Evolutionary conservation across 1,140 invertebrate genomes (phyloP).

Genomic region (Scaptomyza graminum): DNA sequence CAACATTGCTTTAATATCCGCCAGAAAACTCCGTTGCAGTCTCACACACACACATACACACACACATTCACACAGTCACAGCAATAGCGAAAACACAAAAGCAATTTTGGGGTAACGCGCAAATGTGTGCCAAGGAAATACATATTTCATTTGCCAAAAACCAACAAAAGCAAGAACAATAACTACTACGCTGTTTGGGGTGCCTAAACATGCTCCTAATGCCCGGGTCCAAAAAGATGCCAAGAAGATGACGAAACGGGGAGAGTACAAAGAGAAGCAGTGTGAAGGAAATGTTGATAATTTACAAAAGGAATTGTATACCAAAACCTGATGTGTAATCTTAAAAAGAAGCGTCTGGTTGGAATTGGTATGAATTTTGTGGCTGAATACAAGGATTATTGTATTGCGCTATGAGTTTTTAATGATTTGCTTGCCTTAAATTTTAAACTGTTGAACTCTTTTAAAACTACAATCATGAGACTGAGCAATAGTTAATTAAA

Average conservation of each 20-base stretch:
- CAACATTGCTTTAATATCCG: slow-evolving; percentile 20
- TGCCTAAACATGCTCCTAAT: slow-evolving; percentile 59
- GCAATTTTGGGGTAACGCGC: slow-evolving; percentile 40
- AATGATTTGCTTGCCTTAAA: no score
- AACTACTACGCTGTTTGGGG: not conserved
- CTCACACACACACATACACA: no score
- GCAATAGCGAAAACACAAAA: slow-evolving; percentile 32
- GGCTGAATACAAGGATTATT: no score
- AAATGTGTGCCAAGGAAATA: slow-evolving; percentile 69
- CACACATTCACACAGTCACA: slow-evolving; percentile 3
- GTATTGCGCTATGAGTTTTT: no score
- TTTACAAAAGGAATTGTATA: not conserved
- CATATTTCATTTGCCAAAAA: slow-evolving; percentile 54
- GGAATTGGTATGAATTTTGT: no score
- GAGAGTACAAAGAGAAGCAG: not conserved
- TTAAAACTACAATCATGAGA: no score
- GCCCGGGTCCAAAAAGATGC: slow-evolving; percentile 16
- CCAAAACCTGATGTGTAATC: not conserved
- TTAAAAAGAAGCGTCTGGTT: no score
- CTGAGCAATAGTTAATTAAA: no score
- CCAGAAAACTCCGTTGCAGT: not conserved
- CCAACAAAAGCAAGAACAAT: slow-evolving; percentile 13
- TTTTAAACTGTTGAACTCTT: no score
- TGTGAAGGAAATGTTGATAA: not conserved
- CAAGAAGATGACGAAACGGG: not conserved